Percentiles rank a stretch among this genome's conserved stretches.
Conservation (phyloP, 2,888 invertebrate genomes). For the Cactoblastis cactorum region DNA sequence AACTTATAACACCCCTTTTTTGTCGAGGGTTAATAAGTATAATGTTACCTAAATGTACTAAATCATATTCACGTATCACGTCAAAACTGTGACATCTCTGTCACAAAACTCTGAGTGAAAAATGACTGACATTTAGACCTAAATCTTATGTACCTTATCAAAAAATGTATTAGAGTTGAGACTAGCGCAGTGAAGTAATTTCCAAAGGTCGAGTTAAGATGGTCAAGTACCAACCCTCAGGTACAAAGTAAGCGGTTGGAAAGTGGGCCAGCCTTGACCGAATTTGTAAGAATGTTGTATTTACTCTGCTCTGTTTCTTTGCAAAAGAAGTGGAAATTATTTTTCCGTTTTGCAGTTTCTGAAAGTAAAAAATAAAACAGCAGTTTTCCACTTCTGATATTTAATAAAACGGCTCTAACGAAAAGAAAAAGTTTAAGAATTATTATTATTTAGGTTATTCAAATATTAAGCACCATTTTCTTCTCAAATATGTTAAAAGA, state of each 20-base stretch:
- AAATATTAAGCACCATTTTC: too few relatives aligned
- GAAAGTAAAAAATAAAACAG: background rate
- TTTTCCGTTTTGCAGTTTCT: background rate
- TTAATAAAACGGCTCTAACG: too few relatives aligned
- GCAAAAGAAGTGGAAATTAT: background rate
- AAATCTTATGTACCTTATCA: background rate
- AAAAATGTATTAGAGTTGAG: background rate
- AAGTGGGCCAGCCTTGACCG: conserved; percentile 8
- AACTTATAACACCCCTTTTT: too few relatives aligned
- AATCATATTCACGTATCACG: background rate
- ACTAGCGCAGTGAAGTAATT: background rate
- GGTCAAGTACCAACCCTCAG: background rate
- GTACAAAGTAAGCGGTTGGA: background rate
- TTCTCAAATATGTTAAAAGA: too few relatives aligned
- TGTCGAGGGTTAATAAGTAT: background rate
- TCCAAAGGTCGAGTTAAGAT: background rate
- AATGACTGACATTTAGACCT: background rate
- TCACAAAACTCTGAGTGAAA: background rate
- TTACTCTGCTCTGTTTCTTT: background rate
- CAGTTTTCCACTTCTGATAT: too few relatives aligned
- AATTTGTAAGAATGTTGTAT: background rate
- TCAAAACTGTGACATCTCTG: background rate
- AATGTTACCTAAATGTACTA: background rate
- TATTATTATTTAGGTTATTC: too few relatives aligned
- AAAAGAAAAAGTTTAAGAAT: too few relatives aligned